Evolutionary conservation across 2,113 vertebrate species (phyloP), one percentile per base, ranked within the genome.

Genomic region (Ceuthmochares aereus): DNA sequence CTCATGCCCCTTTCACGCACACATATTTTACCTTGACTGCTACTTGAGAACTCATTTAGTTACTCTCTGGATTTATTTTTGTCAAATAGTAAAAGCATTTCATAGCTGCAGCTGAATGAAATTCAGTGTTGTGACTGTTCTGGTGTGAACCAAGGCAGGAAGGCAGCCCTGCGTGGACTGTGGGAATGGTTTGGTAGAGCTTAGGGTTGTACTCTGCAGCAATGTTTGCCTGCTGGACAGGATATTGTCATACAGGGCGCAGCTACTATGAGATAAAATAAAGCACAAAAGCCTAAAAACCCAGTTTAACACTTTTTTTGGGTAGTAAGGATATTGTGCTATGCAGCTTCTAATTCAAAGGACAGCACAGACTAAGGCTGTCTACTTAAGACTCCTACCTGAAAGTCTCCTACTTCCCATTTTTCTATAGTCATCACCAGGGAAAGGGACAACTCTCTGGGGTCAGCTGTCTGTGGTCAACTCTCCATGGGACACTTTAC

Each of bases 321-420:
- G 42, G 68, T 80, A 85, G 93, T 87, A 94, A 95, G 40, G 81
- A 63, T 91, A 76, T 26, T 47, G 30, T 63, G 68, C 20, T 69
- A 51, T 62, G 49, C 51, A 69, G 84, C 60, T 94, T 85, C 54
- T 89, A 92, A 93, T 89, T 95, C 68, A 96, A 93, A 93, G 56
- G 56, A 90, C 23, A 58, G 49, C 83, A 87, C 6, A 96, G 76
- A 76, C 63, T 93, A 88, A 95, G 58, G 64, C 74, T 92, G 43
- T 84, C 92, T 92, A 26, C 75, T 94, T 92, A 72, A 47, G 75
- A 86, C 75, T 91, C 77, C 74, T 94, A 92, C 81, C 84, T 80
- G 45, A 95, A 97, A 95, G 91, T 64, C 76, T 95, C 72, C 66
- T 96, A 81, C 84, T 97, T 97, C 83, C 60, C 87, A 78, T 89